Evolutionary conservation across 2,113 vertebrate genomes (phyloP), one percentile per base, ranked within the genome.

Genomic region (Struthidea cinerea): DNA sequence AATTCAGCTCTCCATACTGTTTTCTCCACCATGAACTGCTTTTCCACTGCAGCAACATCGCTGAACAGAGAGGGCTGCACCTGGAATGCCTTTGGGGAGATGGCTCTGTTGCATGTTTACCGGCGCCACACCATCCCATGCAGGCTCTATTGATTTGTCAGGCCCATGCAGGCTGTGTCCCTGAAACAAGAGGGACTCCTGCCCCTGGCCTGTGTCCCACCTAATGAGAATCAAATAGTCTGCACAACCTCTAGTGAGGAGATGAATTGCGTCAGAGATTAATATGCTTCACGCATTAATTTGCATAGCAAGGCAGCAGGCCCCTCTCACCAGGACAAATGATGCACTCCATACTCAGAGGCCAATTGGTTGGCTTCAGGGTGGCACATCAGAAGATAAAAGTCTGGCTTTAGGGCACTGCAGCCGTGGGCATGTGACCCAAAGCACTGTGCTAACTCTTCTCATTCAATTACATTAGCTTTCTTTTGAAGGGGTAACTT

Each of bases 1-100:
- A 94, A 89, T 92, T 92, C 44, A 88, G 63, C 47, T 95, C 94
- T 95, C 89, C 41, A 41, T 57, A 47, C 65, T 87, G 70, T 64
- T 92, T 55, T 68, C 52, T 90, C 41, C 33, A 41, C 28, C 27
- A 53, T 68, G 15, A 57, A 42, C n/a, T 63, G 65, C 41, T 85
- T 73, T 78, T 55, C 37, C 35, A 17, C 12, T 78, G 44, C 55
- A 56, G 52, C 59, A 77, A 16, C 53, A 21, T 15, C 26, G 8
- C 84, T 74, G 28, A 56, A 39, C 49, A 63, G 83, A 60, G 84
- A 78, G 16, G n/a, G 63, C 30, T 84, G 69, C 28, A 57, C 28
- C 39, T 77, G 53, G 69, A n/a, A 59, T 35, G n/a, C 50, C 27
- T 10, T 42, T n/a, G 57, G 47, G 81, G 78, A 64, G 13, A 28